These are phyloP conservation scores for Setophaga coronata DNA, from an alignment of 2,113 vertebrate genomes.

Conservation along the genomic window DNA sequence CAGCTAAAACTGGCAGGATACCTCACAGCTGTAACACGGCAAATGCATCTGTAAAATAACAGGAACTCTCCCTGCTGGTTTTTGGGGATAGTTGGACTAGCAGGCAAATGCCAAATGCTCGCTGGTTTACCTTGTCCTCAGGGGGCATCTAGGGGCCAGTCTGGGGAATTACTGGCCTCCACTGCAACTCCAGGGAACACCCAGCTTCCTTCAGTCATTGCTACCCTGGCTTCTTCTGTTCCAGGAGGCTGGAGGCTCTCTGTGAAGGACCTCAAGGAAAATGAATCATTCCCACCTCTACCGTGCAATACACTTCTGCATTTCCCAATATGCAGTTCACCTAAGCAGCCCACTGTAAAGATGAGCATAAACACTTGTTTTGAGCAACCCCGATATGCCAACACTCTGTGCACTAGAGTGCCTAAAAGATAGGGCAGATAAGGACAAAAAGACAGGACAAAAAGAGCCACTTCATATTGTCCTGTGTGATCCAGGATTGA, in stretches of 20 bases:
- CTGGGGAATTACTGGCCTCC: not conserved
- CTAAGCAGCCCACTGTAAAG: not conserved
- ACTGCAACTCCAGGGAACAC: not conserved
- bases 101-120: not conserved
- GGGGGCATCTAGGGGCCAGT: conserved; percentile 27
- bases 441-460: not conserved
- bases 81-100: not conserved
- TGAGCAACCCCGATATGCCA: not conserved
- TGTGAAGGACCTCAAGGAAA: not conserved
- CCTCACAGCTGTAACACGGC: not conserved
- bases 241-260: not conserved
- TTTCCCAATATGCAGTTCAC: not conserved
- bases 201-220: not conserved
- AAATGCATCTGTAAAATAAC: not conserved
- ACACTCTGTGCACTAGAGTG: not conserved
- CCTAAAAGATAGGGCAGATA: not conserved
- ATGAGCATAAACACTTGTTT: not conserved
- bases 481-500: not conserved
- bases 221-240: not conserved
- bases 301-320: not conserved
- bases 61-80: not conserved
- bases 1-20: not conserved
- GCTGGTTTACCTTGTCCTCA: not conserved
- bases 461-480: not conserved
- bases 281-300: not conserved